Conservation (phyloP, 2,888 invertebrate genomes). For the Hyppa rectilinea region DNA sequence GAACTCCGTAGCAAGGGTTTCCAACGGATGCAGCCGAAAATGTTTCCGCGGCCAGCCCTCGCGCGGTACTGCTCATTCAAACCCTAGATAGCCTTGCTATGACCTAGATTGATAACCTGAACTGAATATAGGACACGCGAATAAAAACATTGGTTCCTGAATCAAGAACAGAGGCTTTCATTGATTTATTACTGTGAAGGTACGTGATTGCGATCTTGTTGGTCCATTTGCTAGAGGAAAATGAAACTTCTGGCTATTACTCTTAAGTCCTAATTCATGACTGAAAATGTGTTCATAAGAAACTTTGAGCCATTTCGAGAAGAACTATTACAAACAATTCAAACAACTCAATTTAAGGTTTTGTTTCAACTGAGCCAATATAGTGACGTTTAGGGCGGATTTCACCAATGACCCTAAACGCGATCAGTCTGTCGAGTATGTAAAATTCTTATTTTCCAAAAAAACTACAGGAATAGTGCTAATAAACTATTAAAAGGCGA, state of each 20-base stretch:
- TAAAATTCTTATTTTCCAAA: too few relatives aligned
- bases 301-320: too few relatives aligned
- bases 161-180: conserved; percentile 34
- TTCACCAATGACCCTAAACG: too few relatives aligned
- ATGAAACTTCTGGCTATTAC: background rate
- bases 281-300: background rate
- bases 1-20: background rate
- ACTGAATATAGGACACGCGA: conserved; percentile 10
- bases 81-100: conserved; percentile 37
- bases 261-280: background rate
- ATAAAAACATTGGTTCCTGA: conserved; percentile 36
- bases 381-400: too few relatives aligned
- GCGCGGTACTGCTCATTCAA: conserved; percentile 17
- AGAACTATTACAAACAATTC: background rate
- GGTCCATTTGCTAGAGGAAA: background rate
- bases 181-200: background rate
- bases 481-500: too few relatives aligned
- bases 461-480: too few relatives aligned
- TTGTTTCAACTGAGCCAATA: background rate
- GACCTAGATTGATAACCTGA: conserved; percentile 34
- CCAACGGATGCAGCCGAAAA: background rate
- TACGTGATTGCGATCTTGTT: background rate
- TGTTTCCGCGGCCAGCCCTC: conserved; percentile 14
- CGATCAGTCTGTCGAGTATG: too few relatives aligned
- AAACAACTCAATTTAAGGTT: too few relatives aligned